Evolutionary conservation across 2,113 vertebrate genomes (phyloP).

Genomic region (Dipodomys stephensi): DNA sequence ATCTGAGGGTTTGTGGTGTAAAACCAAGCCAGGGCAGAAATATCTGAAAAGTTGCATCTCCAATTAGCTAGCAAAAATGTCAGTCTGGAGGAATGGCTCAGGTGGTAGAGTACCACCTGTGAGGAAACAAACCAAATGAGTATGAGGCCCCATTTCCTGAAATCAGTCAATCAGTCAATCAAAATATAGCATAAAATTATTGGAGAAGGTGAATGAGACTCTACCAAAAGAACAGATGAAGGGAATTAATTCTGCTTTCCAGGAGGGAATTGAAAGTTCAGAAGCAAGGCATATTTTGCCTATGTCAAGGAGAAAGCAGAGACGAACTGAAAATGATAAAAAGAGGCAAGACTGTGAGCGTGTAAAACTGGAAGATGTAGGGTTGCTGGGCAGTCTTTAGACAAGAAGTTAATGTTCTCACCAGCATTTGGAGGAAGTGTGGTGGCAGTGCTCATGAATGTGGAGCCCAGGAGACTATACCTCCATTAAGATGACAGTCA

Average conservation of each 20-base stretch:
- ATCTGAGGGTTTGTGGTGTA: no score
- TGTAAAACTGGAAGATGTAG: background rate
- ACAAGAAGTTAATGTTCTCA: background rate
- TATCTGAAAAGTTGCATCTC: no score
- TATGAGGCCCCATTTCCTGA: no score
- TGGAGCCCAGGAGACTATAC: background rate
- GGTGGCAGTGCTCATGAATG: background rate
- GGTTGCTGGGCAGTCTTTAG: background rate
- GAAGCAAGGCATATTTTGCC: background rate
- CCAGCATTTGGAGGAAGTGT: background rate
- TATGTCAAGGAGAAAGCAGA: background rate
- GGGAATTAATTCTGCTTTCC: background rate
- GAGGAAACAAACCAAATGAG: no score
- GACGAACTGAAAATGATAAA: background rate
- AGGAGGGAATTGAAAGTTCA: conserved; percentile 1
- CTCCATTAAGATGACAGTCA: background rate
- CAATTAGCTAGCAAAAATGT: no score
- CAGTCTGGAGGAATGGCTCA: no score
- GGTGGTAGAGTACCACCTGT: no score
- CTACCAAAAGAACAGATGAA: background rate
- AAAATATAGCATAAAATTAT: background rate
- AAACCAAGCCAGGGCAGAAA: no score
- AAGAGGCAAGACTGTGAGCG: background rate
- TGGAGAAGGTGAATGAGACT: background rate
- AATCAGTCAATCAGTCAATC: no score